Base-by-base conservation (phyloP, 2,888 invertebrate genomes). In the Caradrina clavipalpis region DNA sequence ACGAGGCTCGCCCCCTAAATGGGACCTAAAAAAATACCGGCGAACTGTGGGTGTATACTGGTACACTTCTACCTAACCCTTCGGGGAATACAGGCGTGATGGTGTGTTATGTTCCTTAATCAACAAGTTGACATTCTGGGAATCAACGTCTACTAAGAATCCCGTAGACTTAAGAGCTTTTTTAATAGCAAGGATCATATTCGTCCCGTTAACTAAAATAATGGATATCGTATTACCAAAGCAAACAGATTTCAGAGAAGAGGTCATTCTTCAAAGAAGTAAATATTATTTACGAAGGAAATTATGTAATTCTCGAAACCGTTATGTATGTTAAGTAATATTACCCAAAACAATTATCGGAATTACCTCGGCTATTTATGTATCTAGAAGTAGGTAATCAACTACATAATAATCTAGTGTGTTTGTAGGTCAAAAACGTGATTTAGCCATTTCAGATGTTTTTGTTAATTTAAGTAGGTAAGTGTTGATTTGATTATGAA, bases 181-280 rank as follows among this genome's bases (percentile, higher is more conserved):
- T 67, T 56, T 35, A 69, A 61, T 57, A 50, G 42, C 15, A 54
- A 60, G 57, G 65, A 65, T 80, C 77, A 61, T 50, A 76, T 70
- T 83, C 53, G 68, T 22, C 35, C 64, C 50, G 39, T 80, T 59
- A 42, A 45, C 55, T 35, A 68, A 67, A 63, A 56, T 42, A n/a
- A 59, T 61, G n/a, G 22, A 31, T 57, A 75, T 80, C 39, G 11
- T 65, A 17, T 82, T 62, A 69, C 64, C n/a, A 80, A 79, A 82
- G 50, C 47, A 65, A 73, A 67, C 17, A 69, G 19, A 54, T 45
- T 77, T 81, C 49, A 61, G 13, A 81, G 81, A 76, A 76, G 51
- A 42, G 35, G 51, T 61, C 63, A 26, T 39, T 54, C 13, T 45
- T 55, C 39, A 58, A 57, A 80, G 51, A 57, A 80, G 51, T 54